Evolutionary conservation across 53 echinoderm and acorn worm genomes (phyloP).

Genomic region (Actinopyga echinites): DNA sequence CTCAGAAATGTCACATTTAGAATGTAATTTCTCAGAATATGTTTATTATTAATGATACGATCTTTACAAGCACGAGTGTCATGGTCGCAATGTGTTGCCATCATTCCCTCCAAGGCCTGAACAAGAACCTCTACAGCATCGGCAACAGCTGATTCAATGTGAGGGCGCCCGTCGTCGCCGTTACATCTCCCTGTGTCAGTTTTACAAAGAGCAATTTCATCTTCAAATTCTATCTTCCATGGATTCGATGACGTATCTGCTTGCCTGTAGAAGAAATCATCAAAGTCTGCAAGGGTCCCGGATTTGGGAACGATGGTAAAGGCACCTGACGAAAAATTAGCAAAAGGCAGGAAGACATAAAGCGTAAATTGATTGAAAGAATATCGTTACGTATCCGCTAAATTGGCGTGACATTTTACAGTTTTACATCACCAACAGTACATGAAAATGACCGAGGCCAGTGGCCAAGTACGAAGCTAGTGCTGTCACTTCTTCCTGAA

Average conservation of each 20-base stretch:
- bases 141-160: slow-evolving; percentile 46
- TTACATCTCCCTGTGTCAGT: not conserved
- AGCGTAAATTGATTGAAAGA: not conserved
- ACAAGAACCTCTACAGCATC: slow-evolving; percentile 80
- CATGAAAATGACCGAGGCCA: no score
- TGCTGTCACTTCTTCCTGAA: no score
- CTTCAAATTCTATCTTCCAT: slow-evolving; percentile 71
- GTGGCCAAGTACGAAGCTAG: no score
- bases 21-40: slow-evolving; percentile 34
- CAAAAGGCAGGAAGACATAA: not conserved
- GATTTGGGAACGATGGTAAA: slow-evolving; percentile 76
- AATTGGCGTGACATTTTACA: no score
- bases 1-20: slow-evolving; percentile 59
- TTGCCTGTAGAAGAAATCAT: slow-evolving; percentile 63
- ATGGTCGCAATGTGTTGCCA: slow-evolving; percentile 49
- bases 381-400: no score
- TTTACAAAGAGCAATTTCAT: slow-evolving; percentile 26
- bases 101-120: slow-evolving; percentile 59
- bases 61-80: not conserved
- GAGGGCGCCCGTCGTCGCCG: not conserved
- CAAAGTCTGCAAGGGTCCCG: slow-evolving; percentile 47
- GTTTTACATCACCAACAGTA: no score
- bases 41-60: not conserved
- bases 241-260: slow-evolving; percentile 60
- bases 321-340: slow-evolving; percentile 54